Conservation (phyloP, 2,888 invertebrate genomes). For the Hydrotaea cyrtoneurina region DNA sequence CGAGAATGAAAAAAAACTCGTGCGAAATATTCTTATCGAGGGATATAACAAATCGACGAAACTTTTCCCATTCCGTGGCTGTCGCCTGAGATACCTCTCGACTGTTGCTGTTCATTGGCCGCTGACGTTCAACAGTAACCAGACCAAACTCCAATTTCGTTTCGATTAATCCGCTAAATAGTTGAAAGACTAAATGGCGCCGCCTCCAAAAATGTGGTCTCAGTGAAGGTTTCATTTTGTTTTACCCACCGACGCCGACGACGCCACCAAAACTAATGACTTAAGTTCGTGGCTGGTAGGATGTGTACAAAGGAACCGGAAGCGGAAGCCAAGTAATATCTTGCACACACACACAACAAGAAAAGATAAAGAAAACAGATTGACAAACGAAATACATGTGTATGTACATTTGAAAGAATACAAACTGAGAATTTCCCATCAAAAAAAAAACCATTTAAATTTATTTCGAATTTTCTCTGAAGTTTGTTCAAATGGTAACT, state of each 20-base stretch:
- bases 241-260: not conserved
- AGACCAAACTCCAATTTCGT: conserved; percentile 16
- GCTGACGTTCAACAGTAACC: conserved; percentile 22
- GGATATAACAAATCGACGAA: conserved; percentile 22
- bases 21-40: conserved; percentile 49
- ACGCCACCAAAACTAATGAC: conserved; percentile 20
- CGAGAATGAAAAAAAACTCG: conserved; percentile 17
- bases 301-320: conserved; percentile 18
- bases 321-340: conserved; percentile 26
- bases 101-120: conserved; percentile 31
- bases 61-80: not conserved
- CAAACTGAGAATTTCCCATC: not conserved
- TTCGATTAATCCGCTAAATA: conserved; percentile 59
- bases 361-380: conserved; percentile 12
- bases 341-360: not conserved
- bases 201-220: conserved; percentile 35
- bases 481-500: too few species aligned
- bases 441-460: not conserved
- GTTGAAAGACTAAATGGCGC: conserved; percentile 63
- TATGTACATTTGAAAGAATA: not conserved
- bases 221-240: not conserved
- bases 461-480: not conserved
- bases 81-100: not conserved
- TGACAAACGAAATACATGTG: conserved; percentile 12
- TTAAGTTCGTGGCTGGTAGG: conserved; percentile 27